These are phyloP conservation scores for Rhopalosiphum padi DNA, from an alignment of 1,140 invertebrate genomes.

Conservation along the genomic window DNA sequence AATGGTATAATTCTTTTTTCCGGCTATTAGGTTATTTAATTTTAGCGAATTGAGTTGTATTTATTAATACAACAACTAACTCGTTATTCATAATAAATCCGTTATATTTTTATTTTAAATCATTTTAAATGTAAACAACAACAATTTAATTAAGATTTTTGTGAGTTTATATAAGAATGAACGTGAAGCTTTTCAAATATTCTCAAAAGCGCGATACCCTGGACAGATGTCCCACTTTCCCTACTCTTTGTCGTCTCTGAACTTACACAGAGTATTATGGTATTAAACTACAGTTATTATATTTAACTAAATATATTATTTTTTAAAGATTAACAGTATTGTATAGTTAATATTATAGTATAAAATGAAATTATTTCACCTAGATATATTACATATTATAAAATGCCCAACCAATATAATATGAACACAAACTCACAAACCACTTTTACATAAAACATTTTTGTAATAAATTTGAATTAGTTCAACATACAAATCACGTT, in stretches of 20 bases:
- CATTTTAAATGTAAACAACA: neutral
- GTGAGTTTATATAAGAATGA: neutral
- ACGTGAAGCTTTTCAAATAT: neutral
- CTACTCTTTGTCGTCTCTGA: neutral
- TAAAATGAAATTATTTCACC: neutral
- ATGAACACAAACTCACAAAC: neutral
- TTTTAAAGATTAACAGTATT: neutral
- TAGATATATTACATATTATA: neutral
- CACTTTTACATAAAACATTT: neutral
- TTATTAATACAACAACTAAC: neutral
- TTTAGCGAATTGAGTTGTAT: neutral
- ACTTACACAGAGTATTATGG: neutral
- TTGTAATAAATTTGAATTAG: constrained; percentile 3
- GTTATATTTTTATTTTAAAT: neutral
- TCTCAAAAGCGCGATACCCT: neutral
- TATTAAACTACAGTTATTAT: neutral
- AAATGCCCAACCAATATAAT: neutral
- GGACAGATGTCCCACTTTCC: neutral
- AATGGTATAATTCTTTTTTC: neutral
- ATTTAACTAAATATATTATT: neutral
- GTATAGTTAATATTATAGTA: neutral
- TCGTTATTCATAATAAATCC: neutral
- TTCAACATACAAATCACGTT: neutral
- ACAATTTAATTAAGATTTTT: neutral
- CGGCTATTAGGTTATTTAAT: neutral